Evolutionary conservation across 2,113 vertebrate species (phyloP), one percentile per base, ranked within the genome.

Genomic region (Oreochromis aureus): DNA sequence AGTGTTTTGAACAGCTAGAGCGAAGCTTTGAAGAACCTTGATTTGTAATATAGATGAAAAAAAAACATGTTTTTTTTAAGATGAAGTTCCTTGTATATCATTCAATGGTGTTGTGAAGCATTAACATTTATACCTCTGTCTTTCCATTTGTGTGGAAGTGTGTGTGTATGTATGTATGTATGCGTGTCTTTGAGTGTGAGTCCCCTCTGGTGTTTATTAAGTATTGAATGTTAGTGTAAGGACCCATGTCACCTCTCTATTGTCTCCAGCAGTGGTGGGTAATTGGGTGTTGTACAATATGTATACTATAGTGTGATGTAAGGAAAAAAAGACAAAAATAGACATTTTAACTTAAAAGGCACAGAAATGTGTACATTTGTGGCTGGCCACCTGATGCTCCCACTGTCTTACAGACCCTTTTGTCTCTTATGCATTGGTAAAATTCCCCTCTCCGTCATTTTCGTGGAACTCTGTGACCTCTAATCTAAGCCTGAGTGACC

Each of bases 371-470:
- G 96, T 97, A 95, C 88, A 94, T 95, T 96, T 96, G 97, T 97
- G 97, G 96, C 97, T 97, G 97, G 97, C 96, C 97, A 96, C 96
- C 95, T 96, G 95, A 96, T 91, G 84, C 95, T 96, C 95, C 95
- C 91, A 27, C 89, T 87, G 82, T 88, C 84, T 71, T 82, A 88
- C 73, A 39, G 54, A 86, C 82, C 46, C 71, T 51, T 91, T 55
- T 36, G 56, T 88, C 71, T 85, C 90, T 95, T 92, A 90, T 91
- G 36, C 82, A 58, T 36, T 73, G 54, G 59, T 88, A 78, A 79
- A 54, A 55, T 53, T 56, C 48, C 73, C 73, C 39, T 73, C 91
- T 46, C 91, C 3, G 71, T 78, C 81, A 61, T 66, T 24, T 84
- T 90, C 51, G 71, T 91, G 81, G 73, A 66, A 88, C 48, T 39